Base-by-base conservation (phyloP, 1,140 invertebrate genomes). In the Druon quercuslanigerum region DNA sequence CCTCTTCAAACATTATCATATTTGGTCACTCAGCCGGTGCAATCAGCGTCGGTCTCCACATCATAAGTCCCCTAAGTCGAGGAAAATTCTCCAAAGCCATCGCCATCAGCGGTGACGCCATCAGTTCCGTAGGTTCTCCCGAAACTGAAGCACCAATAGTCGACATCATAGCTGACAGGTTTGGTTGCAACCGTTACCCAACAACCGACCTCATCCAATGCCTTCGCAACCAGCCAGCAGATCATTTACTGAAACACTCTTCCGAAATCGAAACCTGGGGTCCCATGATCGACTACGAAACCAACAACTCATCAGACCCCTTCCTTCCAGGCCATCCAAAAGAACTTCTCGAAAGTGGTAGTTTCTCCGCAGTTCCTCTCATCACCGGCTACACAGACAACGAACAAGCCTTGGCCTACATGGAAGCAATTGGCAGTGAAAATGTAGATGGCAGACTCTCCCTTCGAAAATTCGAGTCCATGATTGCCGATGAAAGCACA, bases 11-110 rank as follows among this genome's bases (percentile, higher is more conserved):
- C 76, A 94, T 99, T 1, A 96, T 96, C 16, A 92, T 99, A 9
- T 97, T 97, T 87, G 98, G 98, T 0, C 97, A 98, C 84, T 95
- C 95, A 72, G 93, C 95, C 0, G 96, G 96, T 0, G 95, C 94
- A 1, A 93, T 95, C 0, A 96, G 96, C 84, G 94, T 96, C 2
- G 94, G 94, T 1, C 87, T 96, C 0, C 95, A 96, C 82, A 91
- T 95, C 86, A 87, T 94, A 3, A 95, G 94, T 76, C 92, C 93
- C 17, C 87, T 92, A 82, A 95, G 94, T 14, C 88, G 87, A 73
- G 93, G 92, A 16, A 93, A 93, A 71, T 96, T 95, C 79, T 86
- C 92, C 8, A 94, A 93, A 84, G 94, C 94, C 0, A 95, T 96
- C 4, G 90, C 92, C 14, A 95, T 95, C 95, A 96, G 96, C 79